Base-by-base conservation (phyloP, 1,140 invertebrate genomes). In the Magallana gigas region DNA sequence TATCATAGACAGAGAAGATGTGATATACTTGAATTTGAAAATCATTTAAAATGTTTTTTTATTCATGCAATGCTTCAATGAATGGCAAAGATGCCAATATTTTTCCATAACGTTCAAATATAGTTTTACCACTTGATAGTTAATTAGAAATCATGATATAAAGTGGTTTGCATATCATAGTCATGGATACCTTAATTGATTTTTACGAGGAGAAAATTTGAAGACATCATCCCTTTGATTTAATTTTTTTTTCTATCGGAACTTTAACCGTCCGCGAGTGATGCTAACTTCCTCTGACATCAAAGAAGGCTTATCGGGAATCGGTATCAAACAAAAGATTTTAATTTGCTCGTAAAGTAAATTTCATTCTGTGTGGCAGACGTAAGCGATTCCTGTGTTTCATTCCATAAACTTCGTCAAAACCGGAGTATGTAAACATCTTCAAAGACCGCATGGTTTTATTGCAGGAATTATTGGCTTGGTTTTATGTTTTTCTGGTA, bases 311-410 rank as follows among this genome's bases (percentile, higher is more conserved):
- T 88, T 88, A 88, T 88, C 87, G 36, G 58, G 57, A 85, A 84
- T 85, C 84, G 85, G 84, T 85, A 88, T 88, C 84, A 62, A 84
- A 88, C 87, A 88, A 88, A 88, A 84, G 84, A 88, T 76, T 58
- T 83, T 62, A 64, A 87, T 71, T 84, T 87, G 18, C 60, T 68
- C 60, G 60, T 84, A 71, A 87, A 71, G 68, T 76, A 29, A 76
- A 76, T 76, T 76, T 76, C 68, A 76, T 11, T 76, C 68, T 76
- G 68, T 84, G 36, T 71, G 56, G 48, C 12, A 60, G 68, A 87
- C 71, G 82, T 87, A 62, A 68, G 85, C 82, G 85, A 62, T 87
- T 87, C 56, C 57, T 18, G 85, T 14, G 56, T 81, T 76, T 57
- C 56, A 57, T 57, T 57, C 16, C 56, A 57, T n/a, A 29, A 83